Evolutionary conservation across 2,797 vertebrate species (phyloP), one percentile per base, ranked within the genome.

Genomic region (Notoglanidium macrostoma): DNA sequence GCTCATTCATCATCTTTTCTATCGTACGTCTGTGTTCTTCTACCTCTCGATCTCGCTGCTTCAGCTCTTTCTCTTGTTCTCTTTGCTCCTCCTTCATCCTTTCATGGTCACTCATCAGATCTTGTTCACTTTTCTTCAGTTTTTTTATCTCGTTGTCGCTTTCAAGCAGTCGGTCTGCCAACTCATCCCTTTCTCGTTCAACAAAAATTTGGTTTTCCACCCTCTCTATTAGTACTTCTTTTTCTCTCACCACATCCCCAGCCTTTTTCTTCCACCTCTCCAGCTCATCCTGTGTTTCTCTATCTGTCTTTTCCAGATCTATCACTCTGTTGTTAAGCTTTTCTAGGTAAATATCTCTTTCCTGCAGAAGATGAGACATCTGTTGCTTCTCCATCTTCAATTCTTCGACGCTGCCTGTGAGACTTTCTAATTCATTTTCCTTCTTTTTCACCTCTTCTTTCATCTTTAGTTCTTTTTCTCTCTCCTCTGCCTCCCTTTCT

Each of bases 341-440:
- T 55, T 87, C 88, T 46, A 91, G 5, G 59, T 88, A 84, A 12
- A 68, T 68, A 17, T 89, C 79, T 21, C 88, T 88, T 57, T 83
- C 86, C 23, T 86, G 70, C 65, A 90, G 80, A 26, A 86, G 87
- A 44, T 32, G 5, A 72, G 93, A 90, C 21, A 88, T 88, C 74
- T 95, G 92, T 55, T 91, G 84, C 84, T 91, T 92, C 87, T 95
- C 93, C 32, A 89, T 89, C 6, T 83, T 70, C 46, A 94, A 29
- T n/a, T 86, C 68, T 93, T 89, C 88, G 92, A 79, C 68, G 89
- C 81, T 82, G 85, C 77, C 73, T 51, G 84, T 86, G 51, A 92
- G 89, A 0, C 61, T 83, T 51, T 91, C 89, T 57, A 90, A 12
- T 76, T 94, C 87, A 83, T 83, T 86, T 35, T 88, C 89, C 90